phyloP scores from a whole-genome alignment of 2,113 vertebrate species.

The Periophthalmus modestus region DNA sequence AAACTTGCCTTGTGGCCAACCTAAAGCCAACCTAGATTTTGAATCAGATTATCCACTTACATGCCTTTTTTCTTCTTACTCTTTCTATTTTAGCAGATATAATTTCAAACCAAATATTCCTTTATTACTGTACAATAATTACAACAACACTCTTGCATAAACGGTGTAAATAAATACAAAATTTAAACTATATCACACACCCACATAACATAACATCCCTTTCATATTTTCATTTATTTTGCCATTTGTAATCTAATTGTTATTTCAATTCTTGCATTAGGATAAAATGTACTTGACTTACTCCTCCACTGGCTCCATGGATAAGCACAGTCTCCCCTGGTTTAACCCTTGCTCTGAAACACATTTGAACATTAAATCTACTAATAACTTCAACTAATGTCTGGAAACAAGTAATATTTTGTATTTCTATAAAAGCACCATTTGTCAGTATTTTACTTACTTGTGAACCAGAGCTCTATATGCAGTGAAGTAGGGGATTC shows the following conservation, averaged over 20 bases:
- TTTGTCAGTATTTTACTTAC: constrained; percentile 66
- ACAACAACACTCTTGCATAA: no score
- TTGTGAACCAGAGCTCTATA: constrained; percentile 90
- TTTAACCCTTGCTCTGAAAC: constrained; percentile 79
- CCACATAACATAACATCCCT: background rate
- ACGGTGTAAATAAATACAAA: background rate
- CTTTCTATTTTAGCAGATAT: no score
- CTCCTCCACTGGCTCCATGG: constrained; percentile 94
- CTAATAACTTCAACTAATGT: background rate
- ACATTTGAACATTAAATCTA: background rate
- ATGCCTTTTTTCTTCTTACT: no score
- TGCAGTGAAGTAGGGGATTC: constrained; percentile 91
- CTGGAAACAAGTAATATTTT: background rate
- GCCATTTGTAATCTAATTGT: background rate
- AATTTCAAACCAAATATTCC: no score
- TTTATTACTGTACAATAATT: no score
- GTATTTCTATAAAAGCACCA: constrained; percentile 5
- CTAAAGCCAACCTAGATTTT: no score
- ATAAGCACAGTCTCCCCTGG: constrained; percentile 87
- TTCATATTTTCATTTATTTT: background rate
- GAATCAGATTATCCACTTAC: no score
- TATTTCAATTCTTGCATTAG: background rate
- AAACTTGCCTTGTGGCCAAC: no score
- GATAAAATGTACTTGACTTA: constrained; percentile 59
- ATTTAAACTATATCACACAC: background rate